A percentile compares a stretch with the other conserved stretches of the same genome.
Evolutionary conservation across 2,797 vertebrate genomes (phyloP).

Genomic region (Pteronotus mesoamericanus): DNA sequence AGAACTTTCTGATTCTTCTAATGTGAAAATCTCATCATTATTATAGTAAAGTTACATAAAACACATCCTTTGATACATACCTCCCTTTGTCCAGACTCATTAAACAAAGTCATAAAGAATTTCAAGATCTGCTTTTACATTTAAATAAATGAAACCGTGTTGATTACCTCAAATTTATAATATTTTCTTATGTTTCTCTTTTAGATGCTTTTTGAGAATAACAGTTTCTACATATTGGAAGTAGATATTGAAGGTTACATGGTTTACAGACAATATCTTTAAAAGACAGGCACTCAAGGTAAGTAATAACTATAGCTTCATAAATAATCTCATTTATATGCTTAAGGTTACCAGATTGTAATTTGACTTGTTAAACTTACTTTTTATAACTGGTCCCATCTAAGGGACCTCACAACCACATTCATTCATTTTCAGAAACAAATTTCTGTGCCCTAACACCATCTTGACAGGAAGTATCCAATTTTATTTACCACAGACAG

Average conservation of each 20-base stretch:
- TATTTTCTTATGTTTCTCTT: slow-evolving; percentile 23
- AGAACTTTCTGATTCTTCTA: background rate
- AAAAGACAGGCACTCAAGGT: slow-evolving; percentile 78
- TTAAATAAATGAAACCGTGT: slow-evolving; percentile 17
- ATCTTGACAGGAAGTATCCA: background rate
- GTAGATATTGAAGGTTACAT: slow-evolving; percentile 70
- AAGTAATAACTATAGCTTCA: slow-evolving; percentile 21
- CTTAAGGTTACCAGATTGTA: background rate
- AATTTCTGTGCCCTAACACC: background rate
- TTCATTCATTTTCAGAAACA: background rate
- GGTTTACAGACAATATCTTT: slow-evolving; percentile 79
- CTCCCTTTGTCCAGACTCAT: background rate
- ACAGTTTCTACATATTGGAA: slow-evolving; percentile 69
- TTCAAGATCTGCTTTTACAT: slow-evolving; percentile 9
- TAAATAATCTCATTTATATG: slow-evolving; percentile 37
- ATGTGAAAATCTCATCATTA: background rate
- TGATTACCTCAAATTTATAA: slow-evolving; percentile 7
- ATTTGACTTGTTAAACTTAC: slow-evolving; percentile 2
- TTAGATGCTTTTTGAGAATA: slow-evolving; percentile 77
- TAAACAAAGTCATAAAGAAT: background rate
- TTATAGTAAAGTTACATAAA: background rate
- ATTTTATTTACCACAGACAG: background rate
- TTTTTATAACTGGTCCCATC: background rate
- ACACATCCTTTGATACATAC: background rate
- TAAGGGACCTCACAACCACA: background rate